Evolutionary conservation across 1,140 invertebrate genomes (phyloP), one percentile per base, ranked within the genome.

Genomic region (Andricus grossulariae): DNA sequence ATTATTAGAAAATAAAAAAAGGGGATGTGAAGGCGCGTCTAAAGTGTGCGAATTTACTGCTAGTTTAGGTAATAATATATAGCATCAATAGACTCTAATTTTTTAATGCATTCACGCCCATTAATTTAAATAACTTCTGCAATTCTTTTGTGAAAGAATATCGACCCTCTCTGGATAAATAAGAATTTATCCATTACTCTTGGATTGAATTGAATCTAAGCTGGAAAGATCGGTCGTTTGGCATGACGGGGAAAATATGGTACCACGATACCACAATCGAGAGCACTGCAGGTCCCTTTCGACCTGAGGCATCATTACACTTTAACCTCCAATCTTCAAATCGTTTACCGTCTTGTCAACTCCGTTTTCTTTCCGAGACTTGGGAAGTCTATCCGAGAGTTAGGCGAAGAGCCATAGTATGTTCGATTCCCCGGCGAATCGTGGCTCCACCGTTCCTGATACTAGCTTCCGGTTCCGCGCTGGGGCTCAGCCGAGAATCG

Each of bases 401-500:
- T 45, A 66, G 60, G 60, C 60, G 25, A 66, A 66, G 32, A 66
- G 16, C 5, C 60, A 45, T 66, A 66, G 25, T 66, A 39, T 66
- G 25, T 66, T 66, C 32, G 39, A 66, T 66, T 66, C 60, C 60
- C 60, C n/a, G 21, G 60, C 32, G 60, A 66, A 32, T 32, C 60
- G 60, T 66, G 60, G 45, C 21, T 57, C 49, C n/a, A 16, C 21
- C 19, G 60, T 8, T 19, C 25, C 15, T 49, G 13, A 45, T 72
- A 57, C 45, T 66, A 18, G n/a, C 54, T 71, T 60, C 75, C 18
- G 18, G 73, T 55, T 18, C 52, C 71, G 49, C 72, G 66, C 71
- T 70, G 51, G 57, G 70, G 66, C 15, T 18, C 52, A 74, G 45
- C 54, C 60, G 73, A 73, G 72, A 72, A 50, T 18, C 72, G 45